A percentile compares a stretch with the other conserved stretches of the same genome.
phyloP scores from a whole-genome alignment of 2,888 invertebrate species.

The Pelosia muscerda region DNA sequence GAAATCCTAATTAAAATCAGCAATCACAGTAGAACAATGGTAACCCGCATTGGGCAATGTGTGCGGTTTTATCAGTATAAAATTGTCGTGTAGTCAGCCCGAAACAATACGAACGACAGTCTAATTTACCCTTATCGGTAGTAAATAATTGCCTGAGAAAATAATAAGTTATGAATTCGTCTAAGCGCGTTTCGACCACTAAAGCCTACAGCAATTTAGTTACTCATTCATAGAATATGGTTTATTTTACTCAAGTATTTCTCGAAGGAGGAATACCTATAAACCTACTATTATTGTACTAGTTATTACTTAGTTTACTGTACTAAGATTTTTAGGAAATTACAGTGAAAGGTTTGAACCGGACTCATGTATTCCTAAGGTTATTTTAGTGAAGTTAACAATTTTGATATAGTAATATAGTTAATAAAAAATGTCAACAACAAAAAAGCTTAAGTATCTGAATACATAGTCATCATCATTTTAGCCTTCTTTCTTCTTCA shows the following conservation, averaged over 20 bases:
- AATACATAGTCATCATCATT: neutral
- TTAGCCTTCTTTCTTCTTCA: too few relatives aligned
- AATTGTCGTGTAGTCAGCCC: constrained; percentile 55
- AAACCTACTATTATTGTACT: neutral
- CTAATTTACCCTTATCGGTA: constrained; percentile 56
- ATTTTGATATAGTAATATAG: too few relatives aligned
- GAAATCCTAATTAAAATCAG: constrained; percentile 61
- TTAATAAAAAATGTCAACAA: neutral
- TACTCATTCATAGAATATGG: neutral
- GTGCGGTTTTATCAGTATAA: constrained; percentile 54
- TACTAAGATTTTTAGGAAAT: neutral
- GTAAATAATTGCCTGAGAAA: constrained; percentile 36
- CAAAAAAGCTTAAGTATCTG: neutral
- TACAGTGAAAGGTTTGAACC: too few relatives aligned
- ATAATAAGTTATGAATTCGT: constrained; percentile 30
- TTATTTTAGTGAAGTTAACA: neutral
- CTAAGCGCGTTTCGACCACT: neutral
- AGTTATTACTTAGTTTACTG: neutral
- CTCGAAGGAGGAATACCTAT: neutral
- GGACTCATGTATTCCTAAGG: too few relatives aligned
- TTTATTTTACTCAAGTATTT: neutral
- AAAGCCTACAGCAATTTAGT: constrained; percentile 4
- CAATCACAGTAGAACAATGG: constrained; percentile 59
- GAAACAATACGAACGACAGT: constrained; percentile 65
- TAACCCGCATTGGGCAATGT: constrained; percentile 60